Evolutionary conservation across 2,888 invertebrate genomes (phyloP).

Genomic region (Ceramica pisi): DNA sequence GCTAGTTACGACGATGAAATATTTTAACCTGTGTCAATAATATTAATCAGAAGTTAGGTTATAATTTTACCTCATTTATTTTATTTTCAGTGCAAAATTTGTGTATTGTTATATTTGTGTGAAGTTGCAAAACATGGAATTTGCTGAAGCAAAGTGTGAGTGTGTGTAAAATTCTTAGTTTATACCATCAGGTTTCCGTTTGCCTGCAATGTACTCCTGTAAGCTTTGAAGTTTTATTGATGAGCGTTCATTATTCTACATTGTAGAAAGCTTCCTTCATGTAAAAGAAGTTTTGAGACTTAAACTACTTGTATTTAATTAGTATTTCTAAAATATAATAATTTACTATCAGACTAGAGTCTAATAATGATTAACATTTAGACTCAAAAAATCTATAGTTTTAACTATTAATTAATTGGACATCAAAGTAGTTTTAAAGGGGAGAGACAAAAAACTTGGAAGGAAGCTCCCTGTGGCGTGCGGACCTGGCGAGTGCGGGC

Average conservation of each 20-base stretch:
- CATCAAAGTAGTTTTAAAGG: slow-evolving; percentile 23
- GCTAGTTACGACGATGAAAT: slow-evolving; percentile 70
- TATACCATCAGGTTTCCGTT: slow-evolving; percentile 56
- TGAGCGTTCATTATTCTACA: slow-evolving; percentile 61
- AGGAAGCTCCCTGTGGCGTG: slow-evolving; percentile 72
- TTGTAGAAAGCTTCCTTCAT: slow-evolving; percentile 72
- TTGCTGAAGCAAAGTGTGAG: slow-evolving; percentile 78
- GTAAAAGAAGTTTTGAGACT: slow-evolving; percentile 58
- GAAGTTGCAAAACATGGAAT: slow-evolving; percentile 71
- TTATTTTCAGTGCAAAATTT: slow-evolving; percentile 66
- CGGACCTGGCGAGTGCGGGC: slow-evolving; percentile 85
- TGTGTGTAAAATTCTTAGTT: slow-evolving; percentile 67
- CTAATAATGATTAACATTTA: slow-evolving; percentile 15
- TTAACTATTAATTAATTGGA: slow-evolving; percentile 9
- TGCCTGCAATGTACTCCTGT: slow-evolving; percentile 56
- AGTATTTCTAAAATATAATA: slow-evolving; percentile 31
- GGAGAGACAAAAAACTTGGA: slow-evolving; percentile 33
- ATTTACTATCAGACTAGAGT: slow-evolving; percentile 42
- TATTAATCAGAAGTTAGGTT: slow-evolving; percentile 40
- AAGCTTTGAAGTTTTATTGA: slow-evolving; percentile 54
- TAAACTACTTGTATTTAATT: slow-evolving; percentile 40
- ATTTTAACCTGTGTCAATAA: slow-evolving; percentile 32
- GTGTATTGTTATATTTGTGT: slow-evolving; percentile 65
- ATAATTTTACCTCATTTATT: slow-evolving; percentile 51
- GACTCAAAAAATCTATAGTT: slow-evolving; percentile 33